These are phyloP conservation scores for Andrena bucephala DNA, from an alignment of 2,888 invertebrate species.

Conservation along the genomic window DNA sequence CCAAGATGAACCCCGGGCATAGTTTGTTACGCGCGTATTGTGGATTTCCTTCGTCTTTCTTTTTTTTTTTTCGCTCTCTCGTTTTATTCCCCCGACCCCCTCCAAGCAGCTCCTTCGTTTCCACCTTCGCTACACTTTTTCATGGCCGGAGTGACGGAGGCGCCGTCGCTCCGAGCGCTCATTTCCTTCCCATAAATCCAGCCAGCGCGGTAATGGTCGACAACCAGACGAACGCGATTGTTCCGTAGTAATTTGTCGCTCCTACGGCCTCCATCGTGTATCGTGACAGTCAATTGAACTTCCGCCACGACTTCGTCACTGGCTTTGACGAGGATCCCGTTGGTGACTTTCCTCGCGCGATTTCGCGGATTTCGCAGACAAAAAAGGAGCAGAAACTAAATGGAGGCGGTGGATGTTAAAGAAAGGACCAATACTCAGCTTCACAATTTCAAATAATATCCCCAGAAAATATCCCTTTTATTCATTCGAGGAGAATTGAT, in stretches of 20 bases:
- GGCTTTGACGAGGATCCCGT: background rate
- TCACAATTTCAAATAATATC: no score
- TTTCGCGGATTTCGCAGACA: background rate
- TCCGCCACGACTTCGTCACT: slow-evolving; percentile 6
- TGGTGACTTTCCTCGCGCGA: background rate
- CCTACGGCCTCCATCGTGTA: slow-evolving; percentile 17
- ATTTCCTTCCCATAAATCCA: slow-evolving; percentile 66
- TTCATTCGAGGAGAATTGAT: no score
- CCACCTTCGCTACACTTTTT: slow-evolving; percentile 22
- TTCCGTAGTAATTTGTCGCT: slow-evolving; percentile 64
- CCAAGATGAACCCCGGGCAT: slow-evolving; percentile 56
- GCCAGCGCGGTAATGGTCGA: slow-evolving; percentile 61
- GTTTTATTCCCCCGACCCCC: slow-evolving; percentile 14
- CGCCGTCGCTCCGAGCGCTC: slow-evolving; percentile 59
- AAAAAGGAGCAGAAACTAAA: no score
- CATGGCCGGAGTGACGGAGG: slow-evolving; percentile 48
- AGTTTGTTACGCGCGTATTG: slow-evolving; percentile 73
- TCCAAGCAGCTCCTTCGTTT: background rate
- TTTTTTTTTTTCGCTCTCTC: slow-evolving; percentile 1
- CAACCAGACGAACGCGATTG: slow-evolving; percentile 54
- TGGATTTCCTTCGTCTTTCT: slow-evolving; percentile 63
- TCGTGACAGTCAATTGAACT: slow-evolving; percentile 53
- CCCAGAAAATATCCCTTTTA: no score
- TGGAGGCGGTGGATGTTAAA: no score
- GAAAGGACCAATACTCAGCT: no score